Conservation (phyloP, 2,113 vertebrate species). For the Colaptes auratus region DNA sequence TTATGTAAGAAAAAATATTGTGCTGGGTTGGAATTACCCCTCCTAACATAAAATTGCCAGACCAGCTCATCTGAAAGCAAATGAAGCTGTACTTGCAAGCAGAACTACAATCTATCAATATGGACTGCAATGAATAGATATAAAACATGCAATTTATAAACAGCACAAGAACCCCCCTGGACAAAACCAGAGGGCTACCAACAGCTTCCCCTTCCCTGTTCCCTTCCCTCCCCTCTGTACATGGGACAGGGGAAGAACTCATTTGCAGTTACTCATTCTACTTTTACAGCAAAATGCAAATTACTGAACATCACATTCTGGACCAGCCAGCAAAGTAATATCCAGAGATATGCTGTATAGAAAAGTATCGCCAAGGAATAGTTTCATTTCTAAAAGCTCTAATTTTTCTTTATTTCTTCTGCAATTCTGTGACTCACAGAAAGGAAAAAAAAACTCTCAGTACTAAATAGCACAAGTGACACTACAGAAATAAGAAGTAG, state of each 20-base stretch:
- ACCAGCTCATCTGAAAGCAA: too few species aligned
- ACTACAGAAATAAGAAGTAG: background rate
- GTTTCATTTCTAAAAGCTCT: background rate
- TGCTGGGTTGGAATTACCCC: too few species aligned
- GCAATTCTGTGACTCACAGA: fast-evolving
- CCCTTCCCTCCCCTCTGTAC: too few species aligned
- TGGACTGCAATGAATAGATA: too few species aligned
- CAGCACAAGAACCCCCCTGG: too few species aligned
- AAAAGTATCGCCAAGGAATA: background rate
- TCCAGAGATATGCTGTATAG: background rate
- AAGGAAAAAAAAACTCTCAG: background rate
- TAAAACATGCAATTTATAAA: too few species aligned
- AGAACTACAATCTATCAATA: too few species aligned
- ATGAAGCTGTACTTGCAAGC: too few species aligned
- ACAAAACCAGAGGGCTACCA: too few species aligned
- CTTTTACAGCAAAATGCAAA: background rate
- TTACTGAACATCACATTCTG: background rate
- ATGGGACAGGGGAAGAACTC: background rate
- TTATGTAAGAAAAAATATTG: background rate
- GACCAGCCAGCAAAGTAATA: background rate
- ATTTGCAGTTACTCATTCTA: background rate
- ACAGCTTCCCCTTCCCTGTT: too few species aligned
- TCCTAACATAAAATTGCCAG: too few species aligned
- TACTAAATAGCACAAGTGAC: background rate
- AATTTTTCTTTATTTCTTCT: background rate